These are phyloP conservation scores for Tethya wilhelma DNA, from an alignment of 37 sponge, comb jelly and placozoan genomes.

Conservation along the genomic window DNA sequence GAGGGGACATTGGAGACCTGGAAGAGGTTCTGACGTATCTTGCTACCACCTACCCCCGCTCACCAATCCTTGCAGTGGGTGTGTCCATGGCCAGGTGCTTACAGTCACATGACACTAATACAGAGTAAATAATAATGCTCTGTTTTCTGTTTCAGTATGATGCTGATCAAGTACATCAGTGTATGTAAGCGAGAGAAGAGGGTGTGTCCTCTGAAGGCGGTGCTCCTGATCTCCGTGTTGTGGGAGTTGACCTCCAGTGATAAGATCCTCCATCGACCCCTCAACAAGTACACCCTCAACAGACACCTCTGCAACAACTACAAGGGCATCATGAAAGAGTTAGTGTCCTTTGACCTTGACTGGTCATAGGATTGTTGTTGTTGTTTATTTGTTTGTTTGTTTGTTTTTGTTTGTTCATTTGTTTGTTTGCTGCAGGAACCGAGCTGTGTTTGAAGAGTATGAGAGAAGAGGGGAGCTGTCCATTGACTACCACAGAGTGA, in stretches of 20 bases:
- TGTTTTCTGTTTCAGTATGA: too few species aligned
- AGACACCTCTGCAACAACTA: slow-evolving; percentile 27
- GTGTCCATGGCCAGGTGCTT: slow-evolving; percentile 68
- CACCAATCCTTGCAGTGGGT: slow-evolving; percentile 52
- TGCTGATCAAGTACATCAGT: slow-evolving; percentile 37
- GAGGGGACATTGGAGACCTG: slow-evolving; percentile 45
- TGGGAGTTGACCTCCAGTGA: slow-evolving; percentile 47
- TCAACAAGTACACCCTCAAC: slow-evolving; percentile 59
- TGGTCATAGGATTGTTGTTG: background rate
- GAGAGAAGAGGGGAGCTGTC: slow-evolving; percentile 11
- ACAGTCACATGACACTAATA: background rate
- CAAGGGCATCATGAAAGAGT: slow-evolving; percentile 49
- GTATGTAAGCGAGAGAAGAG: slow-evolving; percentile 35
- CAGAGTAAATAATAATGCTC: too few species aligned
- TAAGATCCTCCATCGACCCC: slow-evolving; percentile 6
- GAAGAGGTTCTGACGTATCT: slow-evolving; percentile 42
- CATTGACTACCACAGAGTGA: slow-evolving; percentile 37
- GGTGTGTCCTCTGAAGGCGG: slow-evolving; percentile 25
- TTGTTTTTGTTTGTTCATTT: background rate
- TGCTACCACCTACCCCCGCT: background rate
- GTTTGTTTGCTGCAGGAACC: slow-evolving; percentile 30
- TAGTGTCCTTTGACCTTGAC: background rate
- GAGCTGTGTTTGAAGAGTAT: slow-evolving; percentile 31
- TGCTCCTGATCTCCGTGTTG: slow-evolving; percentile 44
- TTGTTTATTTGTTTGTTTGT: background rate